These are phyloP conservation scores for Odocoileus hemionus DNA, from an alignment of 2,113 vertebrate genomes.

Conservation along the genomic window DNA sequence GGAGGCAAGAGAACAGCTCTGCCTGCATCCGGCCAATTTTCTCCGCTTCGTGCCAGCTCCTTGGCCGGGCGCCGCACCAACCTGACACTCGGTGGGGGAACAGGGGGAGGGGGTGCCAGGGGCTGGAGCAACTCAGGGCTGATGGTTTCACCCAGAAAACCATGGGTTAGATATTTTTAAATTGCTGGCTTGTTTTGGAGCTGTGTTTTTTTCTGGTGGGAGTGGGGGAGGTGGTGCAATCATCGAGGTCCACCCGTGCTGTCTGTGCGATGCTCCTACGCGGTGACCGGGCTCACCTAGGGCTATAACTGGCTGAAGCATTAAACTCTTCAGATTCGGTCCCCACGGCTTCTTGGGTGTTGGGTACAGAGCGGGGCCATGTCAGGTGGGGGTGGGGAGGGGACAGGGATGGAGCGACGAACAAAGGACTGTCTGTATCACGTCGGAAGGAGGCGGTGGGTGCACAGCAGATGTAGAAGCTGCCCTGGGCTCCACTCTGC, in stretches of 20 bases:
- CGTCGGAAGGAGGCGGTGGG: background rate
- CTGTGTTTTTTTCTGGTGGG: background rate
- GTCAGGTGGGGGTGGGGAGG: background rate
- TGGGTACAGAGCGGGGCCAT: background rate
- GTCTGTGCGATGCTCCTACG: background rate
- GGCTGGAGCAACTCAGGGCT: constrained; percentile 7
- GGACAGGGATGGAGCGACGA: background rate
- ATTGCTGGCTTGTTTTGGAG: constrained; percentile 43
- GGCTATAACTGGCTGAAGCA: background rate
- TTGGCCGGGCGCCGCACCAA: constrained; percentile 12
- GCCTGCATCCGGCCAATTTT: background rate
- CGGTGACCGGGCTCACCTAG: background rate
- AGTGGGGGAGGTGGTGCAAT: background rate
- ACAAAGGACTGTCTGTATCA: background rate
- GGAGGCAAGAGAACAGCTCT: background rate
- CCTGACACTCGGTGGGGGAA: background rate
- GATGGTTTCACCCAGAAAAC: constrained; percentile 57
- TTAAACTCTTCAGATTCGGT: background rate
- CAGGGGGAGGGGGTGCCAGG: background rate
- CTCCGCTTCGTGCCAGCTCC: background rate
- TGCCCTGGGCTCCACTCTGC: background rate
- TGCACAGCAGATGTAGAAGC: background rate
- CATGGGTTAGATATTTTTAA: constrained; percentile 31
- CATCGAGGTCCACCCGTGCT: background rate
- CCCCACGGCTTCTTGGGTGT: background rate